Evolutionary conservation across 2,888 invertebrate species (phyloP), one percentile per base, ranked within the genome.

Genomic region (Platycheirus rosarum): DNA sequence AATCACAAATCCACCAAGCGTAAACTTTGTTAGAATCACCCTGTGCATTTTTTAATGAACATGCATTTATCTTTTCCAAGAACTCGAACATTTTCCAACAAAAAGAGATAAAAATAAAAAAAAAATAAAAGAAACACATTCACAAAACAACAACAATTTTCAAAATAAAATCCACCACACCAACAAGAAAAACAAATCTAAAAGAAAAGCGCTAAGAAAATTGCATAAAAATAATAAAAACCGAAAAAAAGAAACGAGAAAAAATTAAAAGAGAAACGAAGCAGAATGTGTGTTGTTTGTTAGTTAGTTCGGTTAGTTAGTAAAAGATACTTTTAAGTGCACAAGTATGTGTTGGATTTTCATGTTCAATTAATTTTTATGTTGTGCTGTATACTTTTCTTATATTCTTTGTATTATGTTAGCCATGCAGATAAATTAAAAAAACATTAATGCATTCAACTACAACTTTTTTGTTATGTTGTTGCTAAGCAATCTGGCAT

Each of bases 321-420:
- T 13, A 46, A n/a, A 53, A 26, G 46, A 62, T 77, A 68, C 35
- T 63, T 20, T 23, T 60, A 42, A 40, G 55, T 44, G 46, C 48
- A 48, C 7, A n/a, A 9, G 40, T 57, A 26, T 40, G n/a, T 26
- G 26, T 70, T 65, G 32, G 51, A 75, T 71, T 76, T 82, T 82
- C 62, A 71, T 76, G 77, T 77, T 82, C 82, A 82, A 77, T 82
- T 82, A 82, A 71, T 68, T 77, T 82, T 82, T 82, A 73, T 77
- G 74, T 79, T 74, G 63, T 69, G 68, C 40, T 55, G 46, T 71
- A 49, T 48, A 23, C n/a, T 60, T 42, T 69, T 57, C 8, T 55
- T 55, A 32, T 44, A 7, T 80, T 46, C 49, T 44, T 32, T 14
- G 42, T 18, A 20, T 20, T n/a, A 23, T 53, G 51, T 44, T 40